Evolutionary conservation across 2,113 vertebrate genomes (phyloP), one percentile per base, ranked within the genome.

Genomic region (Tamias sibiricus): DNA sequence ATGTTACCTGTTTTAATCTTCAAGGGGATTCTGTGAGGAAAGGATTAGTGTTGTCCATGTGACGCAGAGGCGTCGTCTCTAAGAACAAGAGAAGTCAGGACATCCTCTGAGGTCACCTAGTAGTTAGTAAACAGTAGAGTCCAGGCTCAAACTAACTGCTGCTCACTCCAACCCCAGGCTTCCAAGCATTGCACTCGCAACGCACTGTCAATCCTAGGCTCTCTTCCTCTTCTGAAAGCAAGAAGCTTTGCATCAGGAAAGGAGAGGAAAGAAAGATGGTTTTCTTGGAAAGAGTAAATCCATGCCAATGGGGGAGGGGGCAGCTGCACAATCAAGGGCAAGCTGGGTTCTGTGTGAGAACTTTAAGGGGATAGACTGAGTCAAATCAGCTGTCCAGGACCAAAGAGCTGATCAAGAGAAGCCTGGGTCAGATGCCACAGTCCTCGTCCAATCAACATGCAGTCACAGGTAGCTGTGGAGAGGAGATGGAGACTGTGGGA

Each of bases 121-220:
- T 0, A 35, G 1, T 37, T 68, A 30, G 57, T 8, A 49, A 32
- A 42, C 4, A 8, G 14, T 66, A 42, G 5, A 37, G 26, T 47
- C 20, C 54, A 17, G 9, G 0, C 40, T 92, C 32, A 85, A 68
- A 59, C 0, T 9, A 10, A 82, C 57, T 20, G 8, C 8, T 5
- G 37, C 2, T 26, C 8, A 12, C 17, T 57, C 17, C 10, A 64
- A 81, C 13, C 4, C 16, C 8, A 77, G 35, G 12, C 4, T 37
- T 5, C 8, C 44, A n/a, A 13, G 4, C 2, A 62, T 11, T 35
- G 7, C 4, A 12, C 8, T 47, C 2, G 6, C 37, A 6, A 30
- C 26, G 8, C 13, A 8, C 62, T 80, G 17, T n/a, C 47, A 81
- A 40, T 49, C 47, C 14, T 52, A 30, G 2, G 0, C 22, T 71